A percentile compares a stretch with the other conserved stretches of the same genome.
phyloP scores from a whole-genome alignment of 2,888 invertebrate genomes.

The Ophion obscuratus region DNA sequence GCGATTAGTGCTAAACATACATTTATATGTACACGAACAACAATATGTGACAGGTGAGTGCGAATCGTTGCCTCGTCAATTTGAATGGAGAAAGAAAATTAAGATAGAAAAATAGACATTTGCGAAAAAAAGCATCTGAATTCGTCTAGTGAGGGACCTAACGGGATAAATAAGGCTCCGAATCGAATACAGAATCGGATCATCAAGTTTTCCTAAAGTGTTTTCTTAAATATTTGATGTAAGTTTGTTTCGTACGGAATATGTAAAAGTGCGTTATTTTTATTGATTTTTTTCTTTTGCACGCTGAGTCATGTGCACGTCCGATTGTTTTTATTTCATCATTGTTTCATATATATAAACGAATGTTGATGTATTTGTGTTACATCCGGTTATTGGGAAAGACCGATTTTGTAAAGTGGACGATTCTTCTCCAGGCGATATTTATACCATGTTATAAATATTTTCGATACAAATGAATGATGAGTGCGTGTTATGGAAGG shows the following conservation, averaged over 20 bases:
- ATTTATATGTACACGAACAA: conserved; percentile 11
- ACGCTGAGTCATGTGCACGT: background rate
- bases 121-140: background rate
- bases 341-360: background rate
- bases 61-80: background rate
- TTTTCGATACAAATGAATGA: background rate
- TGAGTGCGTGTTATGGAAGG: conserved; percentile 1
- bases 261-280: background rate
- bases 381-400: background rate
- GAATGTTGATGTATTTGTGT: background rate
- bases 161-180: background rate
- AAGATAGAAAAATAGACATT: background rate
- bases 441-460: conserved; percentile 2
- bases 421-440: background rate
- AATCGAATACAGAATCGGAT: background rate
- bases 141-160: background rate
- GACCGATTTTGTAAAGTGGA: background rate
- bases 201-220: background rate
- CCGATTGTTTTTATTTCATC: background rate
- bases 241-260: background rate
- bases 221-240: background rate
- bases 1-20: conserved; percentile 30
- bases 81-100: background rate
- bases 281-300: background rate
- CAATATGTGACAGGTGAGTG: background rate